Percentiles rank a stretch among this genome's conserved stretches.
Conservation (phyloP, 2,888 invertebrate genomes). For the Nematopogon swammerdamellus region DNA sequence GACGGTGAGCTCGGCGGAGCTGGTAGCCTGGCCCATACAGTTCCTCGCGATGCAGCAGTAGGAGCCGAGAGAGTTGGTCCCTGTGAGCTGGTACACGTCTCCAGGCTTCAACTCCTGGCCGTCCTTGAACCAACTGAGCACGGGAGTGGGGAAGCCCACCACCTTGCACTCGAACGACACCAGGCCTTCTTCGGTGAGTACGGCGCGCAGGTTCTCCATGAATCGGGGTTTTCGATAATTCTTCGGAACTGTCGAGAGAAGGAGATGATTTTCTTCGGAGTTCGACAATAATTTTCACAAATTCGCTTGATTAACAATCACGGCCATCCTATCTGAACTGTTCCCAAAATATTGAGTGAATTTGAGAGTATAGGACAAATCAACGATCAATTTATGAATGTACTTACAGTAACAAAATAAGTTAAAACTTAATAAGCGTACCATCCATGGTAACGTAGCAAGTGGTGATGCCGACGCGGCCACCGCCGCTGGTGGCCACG, state of each 20-base stretch:
- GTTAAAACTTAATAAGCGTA: no score
- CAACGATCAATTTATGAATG: no score
- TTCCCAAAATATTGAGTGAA: no score
- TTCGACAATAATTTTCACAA: no score
- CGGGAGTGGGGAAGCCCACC: constrained; percentile 86
- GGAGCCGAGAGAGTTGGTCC: constrained; percentile 84
- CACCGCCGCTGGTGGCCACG: constrained; percentile 74
- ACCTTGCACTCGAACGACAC: constrained; percentile 94
- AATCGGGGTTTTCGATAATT: constrained; percentile 87
- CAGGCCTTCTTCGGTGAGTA: constrained; percentile 86
- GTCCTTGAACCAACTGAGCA: constrained; percentile 89
- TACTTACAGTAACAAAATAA: no score
- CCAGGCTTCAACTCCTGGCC: constrained; percentile 89
- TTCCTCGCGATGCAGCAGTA: constrained; percentile 88
- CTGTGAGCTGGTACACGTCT: constrained; percentile 88
- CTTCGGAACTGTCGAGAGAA: constrained; percentile 70
- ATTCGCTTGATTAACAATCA: no score
- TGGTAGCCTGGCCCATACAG: constrained; percentile 87
- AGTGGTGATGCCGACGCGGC: constrained; percentile 71
- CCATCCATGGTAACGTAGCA: constrained; percentile 76
- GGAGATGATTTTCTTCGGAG: neutral
- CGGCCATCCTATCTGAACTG: no score
- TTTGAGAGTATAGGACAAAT: no score
- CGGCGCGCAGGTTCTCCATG: constrained; percentile 85
- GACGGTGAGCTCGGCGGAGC: constrained; percentile 82